Percentiles rank a stretch among this genome's conserved stretches.
phyloP scores from a whole-genome alignment of 2,888 invertebrate genomes.

The Apotomis turbidana region DNA sequence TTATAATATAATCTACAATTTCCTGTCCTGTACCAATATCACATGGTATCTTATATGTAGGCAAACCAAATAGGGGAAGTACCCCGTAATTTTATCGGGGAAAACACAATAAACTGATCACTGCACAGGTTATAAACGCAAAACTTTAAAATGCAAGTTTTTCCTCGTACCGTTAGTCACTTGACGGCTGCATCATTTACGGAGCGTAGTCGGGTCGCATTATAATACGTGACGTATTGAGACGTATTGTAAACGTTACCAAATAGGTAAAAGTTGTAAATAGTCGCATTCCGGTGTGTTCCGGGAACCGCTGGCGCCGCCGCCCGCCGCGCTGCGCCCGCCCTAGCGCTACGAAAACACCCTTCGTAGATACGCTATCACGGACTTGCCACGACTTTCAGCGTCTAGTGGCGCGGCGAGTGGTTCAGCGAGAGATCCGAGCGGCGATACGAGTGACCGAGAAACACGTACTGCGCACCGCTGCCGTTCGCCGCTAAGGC shows the following conservation, averaged over 20 bases:
- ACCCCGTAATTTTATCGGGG: not conserved
- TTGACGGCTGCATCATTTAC: constrained; percentile 30
- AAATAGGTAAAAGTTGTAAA: constrained; percentile 82
- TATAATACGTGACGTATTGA: constrained; percentile 68
- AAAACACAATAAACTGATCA: not conserved
- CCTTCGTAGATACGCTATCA: constrained; percentile 29
- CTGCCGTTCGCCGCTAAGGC: too few species aligned
- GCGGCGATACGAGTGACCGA: too few species aligned
- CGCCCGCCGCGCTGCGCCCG: constrained; percentile 46
- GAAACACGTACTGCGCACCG: too few species aligned
- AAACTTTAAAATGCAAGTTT: constrained; percentile 14
- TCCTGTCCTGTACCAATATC: too few species aligned
- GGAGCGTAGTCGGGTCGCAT: constrained; percentile 31
- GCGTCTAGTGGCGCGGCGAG: too few species aligned
- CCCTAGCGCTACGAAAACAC: constrained; percentile 50
- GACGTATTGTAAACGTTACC: constrained; percentile 76
- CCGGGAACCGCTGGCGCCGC: constrained; percentile 75
- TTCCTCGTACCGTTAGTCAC: constrained; percentile 11
- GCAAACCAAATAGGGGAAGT: not conserved
- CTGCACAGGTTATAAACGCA: constrained; percentile 2
- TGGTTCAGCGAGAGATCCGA: too few species aligned
- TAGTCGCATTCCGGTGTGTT: constrained; percentile 77
- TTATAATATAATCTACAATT: too few species aligned
- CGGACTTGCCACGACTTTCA: too few species aligned
- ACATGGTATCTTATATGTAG: not conserved